Conservation (phyloP, 2,113 vertebrate genomes). For the Malurus melanocephalus region DNA sequence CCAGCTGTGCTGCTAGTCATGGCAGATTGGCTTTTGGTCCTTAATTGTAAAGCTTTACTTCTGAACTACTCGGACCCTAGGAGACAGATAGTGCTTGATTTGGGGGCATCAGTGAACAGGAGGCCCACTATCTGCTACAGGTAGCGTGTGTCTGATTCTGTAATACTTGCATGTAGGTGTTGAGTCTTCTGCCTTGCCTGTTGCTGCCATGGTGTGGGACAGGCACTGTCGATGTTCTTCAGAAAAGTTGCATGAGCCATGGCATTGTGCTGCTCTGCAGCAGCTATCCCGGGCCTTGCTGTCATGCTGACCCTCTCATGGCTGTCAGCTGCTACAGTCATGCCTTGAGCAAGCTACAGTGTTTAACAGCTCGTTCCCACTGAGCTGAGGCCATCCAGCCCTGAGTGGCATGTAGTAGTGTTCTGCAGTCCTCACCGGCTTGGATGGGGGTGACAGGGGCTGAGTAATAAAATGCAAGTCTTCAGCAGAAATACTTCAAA, state of each 20-base stretch:
- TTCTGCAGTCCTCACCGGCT: neutral
- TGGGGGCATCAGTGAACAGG: fast-evolving
- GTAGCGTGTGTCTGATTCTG: neutral
- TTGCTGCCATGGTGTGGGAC: neutral
- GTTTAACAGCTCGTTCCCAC: neutral
- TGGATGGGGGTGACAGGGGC: fast-evolving
- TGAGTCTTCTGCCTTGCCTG: neutral
- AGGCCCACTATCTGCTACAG: neutral
- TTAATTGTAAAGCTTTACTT: neutral
- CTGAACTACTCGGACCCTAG: neutral
- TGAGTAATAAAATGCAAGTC: neutral
- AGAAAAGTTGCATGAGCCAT: fast-evolving
- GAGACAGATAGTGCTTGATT: neutral
- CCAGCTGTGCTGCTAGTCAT: neutral
- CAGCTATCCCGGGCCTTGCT: neutral
- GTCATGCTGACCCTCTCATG: neutral
- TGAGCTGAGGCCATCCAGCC: neutral
- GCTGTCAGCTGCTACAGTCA: neutral
- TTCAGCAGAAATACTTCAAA: neutral
- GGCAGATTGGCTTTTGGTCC: neutral
- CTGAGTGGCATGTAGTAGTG: neutral
- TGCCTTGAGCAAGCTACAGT: neutral
- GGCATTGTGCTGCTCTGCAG: neutral
- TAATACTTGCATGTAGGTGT: neutral
- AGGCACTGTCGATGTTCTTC: fast-evolving